Base-by-base conservation (phyloP, 2,888 invertebrate genomes). In the Plagodis dolabraria region DNA sequence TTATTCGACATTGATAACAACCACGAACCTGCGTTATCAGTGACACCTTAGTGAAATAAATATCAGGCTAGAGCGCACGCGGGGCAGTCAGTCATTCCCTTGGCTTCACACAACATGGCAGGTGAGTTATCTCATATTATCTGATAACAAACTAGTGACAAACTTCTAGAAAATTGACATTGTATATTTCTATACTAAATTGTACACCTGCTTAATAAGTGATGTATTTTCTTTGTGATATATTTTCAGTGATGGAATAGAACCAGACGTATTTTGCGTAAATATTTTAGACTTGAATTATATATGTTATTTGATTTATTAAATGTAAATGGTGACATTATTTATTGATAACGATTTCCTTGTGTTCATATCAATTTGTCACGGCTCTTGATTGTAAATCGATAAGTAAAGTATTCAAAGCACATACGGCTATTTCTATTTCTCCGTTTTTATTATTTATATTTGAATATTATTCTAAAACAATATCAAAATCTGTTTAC, bases 51-150 rank as follows among this genome's bases (percentile, higher is more conserved):
- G 63, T 53, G 65, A 65, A 73, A 73, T 80, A 80, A 67, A 76
- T 74, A 75, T 68, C 64, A 68, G 56, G 52, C 48, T 6, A 7
- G 55, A 12, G 48, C 56, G 46, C 11, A 34, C 36, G 49, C 50
- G 35, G 33, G 22, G 10, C 57, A 70, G 72, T 73, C 71, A 75
- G 70, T 77, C 63, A 60, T 59, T 53, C 58, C 46, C 62, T 46
- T 54, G 72, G 70, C 68, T 55, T 64, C 71, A 63, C 65, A 61
- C 65, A 65, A 72, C 69, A 81, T 81, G 81, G 82, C 82, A 81
- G 80, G 80, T 81, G 69, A 71, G 80, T 75, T 10, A 8, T 22
- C 40, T 10, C 10, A 40, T 40, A 64, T 65, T 72, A 66, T 60
- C 63, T 22, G 55, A 70, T 64, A 67, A 72, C 67, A 75, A 67